These are phyloP conservation scores for Empis stercorea DNA, from an alignment of 2,888 invertebrate species.

Conservation along the genomic window DNA sequence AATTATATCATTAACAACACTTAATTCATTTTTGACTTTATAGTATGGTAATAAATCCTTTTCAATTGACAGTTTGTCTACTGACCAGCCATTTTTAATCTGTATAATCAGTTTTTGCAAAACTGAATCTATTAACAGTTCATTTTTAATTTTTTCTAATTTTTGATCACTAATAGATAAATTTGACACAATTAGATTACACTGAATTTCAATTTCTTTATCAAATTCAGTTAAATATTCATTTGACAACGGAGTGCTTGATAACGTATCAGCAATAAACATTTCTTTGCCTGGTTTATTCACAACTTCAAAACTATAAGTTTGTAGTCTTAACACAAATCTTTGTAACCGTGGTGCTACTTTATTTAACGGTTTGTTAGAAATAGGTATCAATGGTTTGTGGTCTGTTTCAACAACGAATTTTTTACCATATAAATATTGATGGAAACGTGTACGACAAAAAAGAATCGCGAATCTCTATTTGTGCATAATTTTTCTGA, in stretches of 20 bases:
- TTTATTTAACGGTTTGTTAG: neutral
- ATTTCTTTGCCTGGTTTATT: slow-evolving; percentile 4
- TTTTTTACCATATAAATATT: slow-evolving; percentile 3
- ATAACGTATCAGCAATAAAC: slow-evolving; percentile 5
- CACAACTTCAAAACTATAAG: slow-evolving; percentile 2
- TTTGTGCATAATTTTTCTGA: slow-evolving; percentile 5
- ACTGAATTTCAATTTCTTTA: neutral
- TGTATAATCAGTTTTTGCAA: neutral
- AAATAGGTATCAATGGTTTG: slow-evolving; percentile 4
- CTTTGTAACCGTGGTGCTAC: slow-evolving; percentile 3
- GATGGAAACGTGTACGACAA: slow-evolving; percentile 3
- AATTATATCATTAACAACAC: too few relatives aligned
- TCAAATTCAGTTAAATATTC: neutral
- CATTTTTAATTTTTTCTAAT: neutral
- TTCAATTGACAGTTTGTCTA: slow-evolving; percentile 8
- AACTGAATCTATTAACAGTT: neutral
- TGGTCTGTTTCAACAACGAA: slow-evolving; percentile 3
- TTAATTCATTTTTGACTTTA: too few relatives aligned
- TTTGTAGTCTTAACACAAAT: slow-evolving; percentile 3
- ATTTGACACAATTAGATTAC: neutral
- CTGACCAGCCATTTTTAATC: neutral
- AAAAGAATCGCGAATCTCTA: slow-evolving; percentile 13
- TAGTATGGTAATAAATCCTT: slow-evolving; percentile 10
- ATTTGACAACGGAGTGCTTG: slow-evolving; percentile 1
- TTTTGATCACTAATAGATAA: slow-evolving; percentile 2